Conservation (phyloP, 2,888 invertebrate genomes). For the Drosophila ezoana region DNA sequence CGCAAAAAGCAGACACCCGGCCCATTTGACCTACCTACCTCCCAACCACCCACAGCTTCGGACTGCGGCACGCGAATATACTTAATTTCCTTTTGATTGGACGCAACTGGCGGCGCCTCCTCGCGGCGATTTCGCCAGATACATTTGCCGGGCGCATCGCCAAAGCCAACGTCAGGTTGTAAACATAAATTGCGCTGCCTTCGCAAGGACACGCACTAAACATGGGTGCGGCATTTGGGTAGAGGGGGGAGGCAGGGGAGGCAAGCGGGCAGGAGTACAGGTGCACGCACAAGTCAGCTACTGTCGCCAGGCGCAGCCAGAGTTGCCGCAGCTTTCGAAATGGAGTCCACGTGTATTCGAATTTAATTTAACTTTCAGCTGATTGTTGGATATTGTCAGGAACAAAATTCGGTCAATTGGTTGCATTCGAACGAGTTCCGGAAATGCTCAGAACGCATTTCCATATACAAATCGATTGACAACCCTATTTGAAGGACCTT, state of each 20-base stretch:
- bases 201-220: conserved; percentile 65
- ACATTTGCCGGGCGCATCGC: conserved; percentile 52
- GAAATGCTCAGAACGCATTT: no score
- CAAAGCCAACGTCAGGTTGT: conserved; percentile 3
- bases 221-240: not conserved
- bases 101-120: conserved; percentile 48
- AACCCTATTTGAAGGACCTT: no score
- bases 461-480: no score
- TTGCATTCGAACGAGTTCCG: no score
- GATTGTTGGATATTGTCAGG: no score
- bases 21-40: not conserved
- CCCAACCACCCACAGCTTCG: not conserved
- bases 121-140: conserved; percentile 52
- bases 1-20: conserved; percentile 12
- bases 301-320: not conserved
- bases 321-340: not conserved
- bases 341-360: not conserved
- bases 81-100: conserved; percentile 78
- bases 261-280: conserved; percentile 6
- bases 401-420: no score
- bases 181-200: conserved; percentile 48
- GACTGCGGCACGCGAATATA: conserved; percentile 64
- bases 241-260: not conserved
- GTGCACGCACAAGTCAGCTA: conserved; percentile 15
- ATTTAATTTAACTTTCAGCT: no score